Evolutionary conservation across 2,888 invertebrate genomes (phyloP).

Genomic region (Oegoconia quadripuncta): DNA sequence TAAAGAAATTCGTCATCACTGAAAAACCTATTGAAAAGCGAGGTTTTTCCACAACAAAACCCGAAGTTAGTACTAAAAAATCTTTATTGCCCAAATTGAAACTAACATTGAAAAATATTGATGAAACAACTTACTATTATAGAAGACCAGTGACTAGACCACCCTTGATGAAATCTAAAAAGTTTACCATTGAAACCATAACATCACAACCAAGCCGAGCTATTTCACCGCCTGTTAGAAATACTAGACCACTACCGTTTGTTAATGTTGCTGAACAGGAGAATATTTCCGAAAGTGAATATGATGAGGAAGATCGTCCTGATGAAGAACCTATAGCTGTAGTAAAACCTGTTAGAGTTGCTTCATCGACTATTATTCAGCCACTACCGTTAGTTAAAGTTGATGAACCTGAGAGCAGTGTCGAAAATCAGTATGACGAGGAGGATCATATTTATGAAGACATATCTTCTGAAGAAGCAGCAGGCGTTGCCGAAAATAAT

Average conservation of each 20-base stretch:
- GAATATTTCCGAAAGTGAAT: no score
- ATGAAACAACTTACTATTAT: background rate
- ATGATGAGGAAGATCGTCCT: no score
- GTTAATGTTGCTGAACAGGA: no score
- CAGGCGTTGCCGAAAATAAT: slow-evolving; percentile 11
- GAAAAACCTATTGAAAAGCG: slow-evolving; percentile 19
- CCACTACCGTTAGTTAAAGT: background rate
- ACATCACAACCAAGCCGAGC: no score
- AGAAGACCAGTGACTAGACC: slow-evolving; percentile 9
- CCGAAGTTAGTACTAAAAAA: slow-evolving; percentile 19
- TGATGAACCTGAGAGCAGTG: background rate
- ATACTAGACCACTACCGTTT: no score
- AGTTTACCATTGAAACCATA: slow-evolving; percentile 12
- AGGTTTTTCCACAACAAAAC: slow-evolving; percentile 8
- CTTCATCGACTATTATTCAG: no score
- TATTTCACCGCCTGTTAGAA: no score
- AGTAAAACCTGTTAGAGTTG: no score
- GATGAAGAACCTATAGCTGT: no score
- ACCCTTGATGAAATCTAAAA: slow-evolving; percentile 15
- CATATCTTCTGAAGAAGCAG: slow-evolving; percentile 5
- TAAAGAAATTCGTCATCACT: slow-evolving; percentile 29
- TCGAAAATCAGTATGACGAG: background rate
- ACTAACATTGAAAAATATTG: slow-evolving; percentile 7
- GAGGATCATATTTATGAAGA: slow-evolving; percentile 6
- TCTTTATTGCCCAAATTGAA: slow-evolving; percentile 25